A percentile compares a stretch with the other conserved stretches of the same genome.
Evolutionary conservation across 2,797 vertebrate species (phyloP).

Genomic region (Manis crassicaudata): DNA sequence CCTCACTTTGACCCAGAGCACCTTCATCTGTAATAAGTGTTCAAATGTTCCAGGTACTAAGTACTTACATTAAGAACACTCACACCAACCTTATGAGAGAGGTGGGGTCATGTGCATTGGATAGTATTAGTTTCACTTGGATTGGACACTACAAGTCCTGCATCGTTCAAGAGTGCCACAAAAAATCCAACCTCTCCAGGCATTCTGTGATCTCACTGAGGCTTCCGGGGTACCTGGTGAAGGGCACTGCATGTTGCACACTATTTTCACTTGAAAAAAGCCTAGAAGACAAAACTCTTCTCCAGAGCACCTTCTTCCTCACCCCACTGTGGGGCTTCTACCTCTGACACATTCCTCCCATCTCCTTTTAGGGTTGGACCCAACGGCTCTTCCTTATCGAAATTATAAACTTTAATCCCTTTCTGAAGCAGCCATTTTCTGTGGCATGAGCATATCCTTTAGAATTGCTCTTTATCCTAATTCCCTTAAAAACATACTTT

Average conservation of each 20-base stretch:
- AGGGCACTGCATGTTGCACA: background rate
- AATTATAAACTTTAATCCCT: background rate
- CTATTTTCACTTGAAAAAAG: background rate
- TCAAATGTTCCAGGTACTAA: background rate
- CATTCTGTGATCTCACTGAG: background rate
- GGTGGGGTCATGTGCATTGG: background rate
- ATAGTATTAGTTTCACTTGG: background rate
- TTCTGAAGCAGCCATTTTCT: background rate
- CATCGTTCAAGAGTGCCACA: background rate
- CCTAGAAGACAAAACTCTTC: background rate
- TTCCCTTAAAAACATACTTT: background rate
- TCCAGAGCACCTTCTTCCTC: background rate
- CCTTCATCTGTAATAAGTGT: background rate
- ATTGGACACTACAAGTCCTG: background rate
- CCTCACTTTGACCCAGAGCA: background rate
- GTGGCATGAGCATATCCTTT: background rate
- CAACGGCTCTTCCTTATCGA: background rate
- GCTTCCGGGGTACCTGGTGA: rapidly evolving
- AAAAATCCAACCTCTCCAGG: background rate
- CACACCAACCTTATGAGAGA: background rate
- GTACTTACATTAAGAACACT: background rate
- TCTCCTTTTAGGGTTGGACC: background rate
- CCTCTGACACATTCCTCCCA: background rate
- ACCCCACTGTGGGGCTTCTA: background rate
- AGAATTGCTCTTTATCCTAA: background rate